These are phyloP conservation scores for Pardalotus punctatus DNA, from an alignment of 2,113 vertebrate genomes.

Conservation along the genomic window DNA sequence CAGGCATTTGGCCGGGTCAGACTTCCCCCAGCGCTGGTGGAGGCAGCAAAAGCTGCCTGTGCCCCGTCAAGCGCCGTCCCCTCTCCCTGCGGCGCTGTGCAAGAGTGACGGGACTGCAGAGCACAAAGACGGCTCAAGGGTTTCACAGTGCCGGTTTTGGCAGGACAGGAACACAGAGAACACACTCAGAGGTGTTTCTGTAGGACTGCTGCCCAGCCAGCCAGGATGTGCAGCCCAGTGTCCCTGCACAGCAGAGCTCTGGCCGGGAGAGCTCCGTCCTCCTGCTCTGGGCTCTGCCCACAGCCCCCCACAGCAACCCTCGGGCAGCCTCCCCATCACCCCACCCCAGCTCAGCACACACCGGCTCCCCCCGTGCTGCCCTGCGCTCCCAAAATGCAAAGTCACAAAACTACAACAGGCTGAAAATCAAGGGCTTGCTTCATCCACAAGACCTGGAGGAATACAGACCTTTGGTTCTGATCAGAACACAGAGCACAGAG, in stretches of 20 bases:
- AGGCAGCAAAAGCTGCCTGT: background rate
- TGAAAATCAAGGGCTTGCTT: background rate
- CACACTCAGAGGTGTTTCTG: background rate
- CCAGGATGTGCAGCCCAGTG: accelerated
- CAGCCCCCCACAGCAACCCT: background rate
- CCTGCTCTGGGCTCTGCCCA: background rate
- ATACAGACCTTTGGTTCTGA: background rate
- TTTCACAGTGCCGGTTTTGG: accelerated
- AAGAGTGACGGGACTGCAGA: accelerated
- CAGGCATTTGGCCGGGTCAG: background rate
- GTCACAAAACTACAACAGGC: background rate
- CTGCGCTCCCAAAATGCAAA: background rate
- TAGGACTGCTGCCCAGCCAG: background rate
- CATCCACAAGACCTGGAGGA: background rate
- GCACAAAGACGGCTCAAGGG: accelerated
- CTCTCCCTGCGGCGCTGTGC: background rate
- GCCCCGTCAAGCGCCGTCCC: accelerated
- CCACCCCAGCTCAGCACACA: accelerated
- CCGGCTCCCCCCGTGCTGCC: accelerated
- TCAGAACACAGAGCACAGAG: background rate
- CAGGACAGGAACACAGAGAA: no score
- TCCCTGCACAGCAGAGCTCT: background rate
- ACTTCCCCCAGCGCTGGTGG: background rate
- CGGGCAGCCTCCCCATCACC: accelerated
- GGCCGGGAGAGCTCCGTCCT: background rate